A percentile compares a stretch with the other conserved stretches of the same genome.
These are phyloP conservation scores for Pherbina coryleti DNA, from an alignment of 2,888 invertebrate genomes.

Conservation along the genomic window DNA sequence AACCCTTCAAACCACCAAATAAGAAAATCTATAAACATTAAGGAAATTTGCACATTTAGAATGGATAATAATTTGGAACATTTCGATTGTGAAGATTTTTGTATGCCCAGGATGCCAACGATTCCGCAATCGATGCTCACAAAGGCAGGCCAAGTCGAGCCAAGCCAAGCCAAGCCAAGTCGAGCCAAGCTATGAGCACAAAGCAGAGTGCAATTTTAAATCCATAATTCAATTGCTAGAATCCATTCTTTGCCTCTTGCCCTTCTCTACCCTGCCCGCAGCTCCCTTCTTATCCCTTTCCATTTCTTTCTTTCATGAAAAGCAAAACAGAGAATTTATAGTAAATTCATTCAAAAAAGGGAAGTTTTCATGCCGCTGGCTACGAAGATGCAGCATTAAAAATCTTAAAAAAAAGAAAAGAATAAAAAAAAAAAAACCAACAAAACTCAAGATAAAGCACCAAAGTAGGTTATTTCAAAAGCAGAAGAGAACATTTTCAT, in stretches of 20 bases:
- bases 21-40: slow-evolving; percentile 17
- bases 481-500: background rate
- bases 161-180: background rate
- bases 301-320: slow-evolving; percentile 20
- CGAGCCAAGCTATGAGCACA: background rate
- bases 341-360: too few species aligned
- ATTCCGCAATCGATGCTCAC: background rate
- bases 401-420: background rate
- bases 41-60: slow-evolving; percentile 36
- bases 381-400: background rate
- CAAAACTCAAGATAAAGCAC: background rate
- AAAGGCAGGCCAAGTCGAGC: background rate
- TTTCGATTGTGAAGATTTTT: slow-evolving; percentile 14
- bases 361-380: background rate
- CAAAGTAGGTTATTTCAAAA: background rate
- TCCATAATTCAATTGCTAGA: slow-evolving; percentile 39
- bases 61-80: slow-evolving; percentile 23
- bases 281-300: background rate
- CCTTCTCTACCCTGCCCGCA: background rate
- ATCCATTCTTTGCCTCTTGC: slow-evolving; percentile 16
- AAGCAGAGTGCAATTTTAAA: slow-evolving; percentile 35
- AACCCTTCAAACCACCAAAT: too few species aligned
- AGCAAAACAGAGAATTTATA: background rate
- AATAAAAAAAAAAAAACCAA: background rate
- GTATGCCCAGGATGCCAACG: slow-evolving; percentile 9